Percentiles rank a stretch among this genome's conserved stretches.
Evolutionary conservation across 2,113 vertebrate genomes (phyloP).

Genomic region (Cardinalis cardinalis): DNA sequence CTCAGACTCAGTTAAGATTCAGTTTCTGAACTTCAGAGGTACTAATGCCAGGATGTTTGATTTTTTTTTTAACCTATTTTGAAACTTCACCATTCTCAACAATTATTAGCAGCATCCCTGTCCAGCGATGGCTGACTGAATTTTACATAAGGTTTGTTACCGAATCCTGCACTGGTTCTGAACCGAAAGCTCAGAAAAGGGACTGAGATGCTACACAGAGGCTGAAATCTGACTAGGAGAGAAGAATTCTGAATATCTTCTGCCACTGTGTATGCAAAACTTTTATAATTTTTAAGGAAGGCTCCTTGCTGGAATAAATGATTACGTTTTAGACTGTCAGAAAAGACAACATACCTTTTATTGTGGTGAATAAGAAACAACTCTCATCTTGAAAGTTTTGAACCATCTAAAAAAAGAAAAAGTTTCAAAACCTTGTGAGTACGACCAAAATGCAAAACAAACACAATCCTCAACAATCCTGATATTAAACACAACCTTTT

Average conservation of each 20-base stretch:
- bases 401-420: slow-evolving; percentile 84
- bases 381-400: slow-evolving; percentile 96
- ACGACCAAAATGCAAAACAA: background rate
- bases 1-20: background rate
- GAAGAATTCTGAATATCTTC: background rate
- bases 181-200: background rate
- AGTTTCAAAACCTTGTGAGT: background rate
- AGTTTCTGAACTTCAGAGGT: background rate
- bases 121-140: background rate
- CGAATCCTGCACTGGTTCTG: background rate
- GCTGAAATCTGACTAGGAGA: background rate
- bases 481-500: background rate
- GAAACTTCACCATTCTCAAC: background rate
- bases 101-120: background rate
- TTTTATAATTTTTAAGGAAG: background rate
- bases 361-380: slow-evolving; percentile 91
- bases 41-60: background rate
- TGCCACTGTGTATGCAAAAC: background rate
- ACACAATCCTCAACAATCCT: background rate
- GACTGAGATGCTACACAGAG: background rate
- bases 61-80: background rate
- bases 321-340: background rate
- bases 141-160: background rate
- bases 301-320: background rate
- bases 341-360: slow-evolving; percentile 82